phyloP scores from a whole-genome alignment of 2,888 invertebrate species.

The Mythimna lalbum region DNA sequence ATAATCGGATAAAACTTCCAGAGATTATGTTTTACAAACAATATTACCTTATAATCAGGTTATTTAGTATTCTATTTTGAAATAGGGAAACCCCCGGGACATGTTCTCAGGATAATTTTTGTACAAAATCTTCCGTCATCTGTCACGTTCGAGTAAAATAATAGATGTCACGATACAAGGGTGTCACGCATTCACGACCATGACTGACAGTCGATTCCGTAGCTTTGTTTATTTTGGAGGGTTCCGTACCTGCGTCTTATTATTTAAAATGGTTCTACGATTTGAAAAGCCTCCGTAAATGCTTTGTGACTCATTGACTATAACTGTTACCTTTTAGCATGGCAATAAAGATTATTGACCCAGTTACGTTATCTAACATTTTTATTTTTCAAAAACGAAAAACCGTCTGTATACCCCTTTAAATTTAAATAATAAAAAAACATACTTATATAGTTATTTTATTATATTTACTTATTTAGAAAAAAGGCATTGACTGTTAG shows the following conservation, averaged over 20 bases:
- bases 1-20: not conserved
- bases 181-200: conserved; percentile 20
- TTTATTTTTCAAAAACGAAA: not conserved
- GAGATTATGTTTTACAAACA: not conserved
- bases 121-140: conserved; percentile 5
- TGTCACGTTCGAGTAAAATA: conserved; percentile 22
- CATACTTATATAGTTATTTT: not conserved
- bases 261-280: not conserved
- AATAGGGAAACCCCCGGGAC: not conserved
- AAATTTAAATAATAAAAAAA: not conserved
- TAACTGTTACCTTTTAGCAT: not conserved
- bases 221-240: conserved; percentile 21
- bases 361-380: not conserved
- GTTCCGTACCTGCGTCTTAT: not conserved
- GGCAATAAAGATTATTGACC: not conserved
- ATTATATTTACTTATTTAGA: too few relatives aligned
- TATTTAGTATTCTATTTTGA: not conserved
- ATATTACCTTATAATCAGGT: not conserved
- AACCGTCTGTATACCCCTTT: too few relatives aligned
- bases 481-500: too few relatives aligned
- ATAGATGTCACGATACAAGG: conserved; percentile 8
- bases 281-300: not conserved
- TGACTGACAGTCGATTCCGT: conserved; percentile 20
- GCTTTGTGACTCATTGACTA: not conserved
- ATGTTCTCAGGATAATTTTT: not conserved